Base-by-base conservation (phyloP, 92 coral and sea anemone species). In the Porites divaricata region DNA sequence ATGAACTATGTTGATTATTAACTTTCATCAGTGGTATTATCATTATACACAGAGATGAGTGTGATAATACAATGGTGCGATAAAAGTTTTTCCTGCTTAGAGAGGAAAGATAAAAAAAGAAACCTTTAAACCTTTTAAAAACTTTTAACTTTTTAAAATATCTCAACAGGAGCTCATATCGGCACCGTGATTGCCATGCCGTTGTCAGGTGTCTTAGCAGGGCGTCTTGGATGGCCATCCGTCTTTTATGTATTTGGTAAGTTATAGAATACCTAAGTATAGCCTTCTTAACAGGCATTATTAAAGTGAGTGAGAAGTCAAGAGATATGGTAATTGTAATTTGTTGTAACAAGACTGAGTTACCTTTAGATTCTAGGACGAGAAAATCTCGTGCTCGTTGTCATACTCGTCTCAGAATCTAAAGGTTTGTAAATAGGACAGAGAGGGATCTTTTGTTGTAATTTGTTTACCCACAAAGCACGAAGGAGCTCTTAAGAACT, bases 111-210 rank as follows among this genome's bases (percentile, higher is more conserved):
- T 0, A 2, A 15, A 4, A 15, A 54, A 15, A 4, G 59, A 54
- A 54, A 1, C 2, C 1, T 15, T 54, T 54, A 54, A 54, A 15
- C 59, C 59, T 11, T 15, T 9, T 54, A 11, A 54, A 54, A 11
- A 15, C 59, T 2, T 15, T 54, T 54, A 54, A 54, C 11, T 12
- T 51, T 58, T 6, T 12, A 6, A 23, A 24, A 20, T 53, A 23
- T 35, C 26, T 1, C 53, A 25, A 24, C 75, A 93, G 98, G 98
- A 59, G 72, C 98, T 22, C 91, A 92, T 41, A 75, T 96, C 70
- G 99, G 99, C 51, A 92, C 99, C 16, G 96, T 96, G 12, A 41
- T 96, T 52, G 95, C 99, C 1, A 93, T 96, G 98, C 93, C 99
- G 1, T 81, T 96, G 70, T 96, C 99, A 35, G 99, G 99, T 23